A percentile compares a stretch with the other conserved stretches of the same genome.
Evolutionary conservation across 1,140 invertebrate genomes (phyloP).

Genomic region (Hyles euphorbiae): DNA sequence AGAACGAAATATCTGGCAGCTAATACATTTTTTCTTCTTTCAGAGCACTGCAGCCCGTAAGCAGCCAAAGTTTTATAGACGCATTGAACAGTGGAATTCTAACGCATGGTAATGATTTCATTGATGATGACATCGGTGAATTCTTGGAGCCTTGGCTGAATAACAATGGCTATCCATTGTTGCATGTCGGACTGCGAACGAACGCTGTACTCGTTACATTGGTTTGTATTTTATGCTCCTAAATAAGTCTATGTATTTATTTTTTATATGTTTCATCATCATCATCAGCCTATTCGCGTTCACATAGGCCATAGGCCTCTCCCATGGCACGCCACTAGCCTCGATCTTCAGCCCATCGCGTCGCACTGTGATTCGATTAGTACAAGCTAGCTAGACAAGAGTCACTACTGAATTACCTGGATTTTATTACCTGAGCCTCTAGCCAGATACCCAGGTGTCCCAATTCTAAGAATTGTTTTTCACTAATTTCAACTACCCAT

Average conservation of each 20-base stretch:
- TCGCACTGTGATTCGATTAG: no score
- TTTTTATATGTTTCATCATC: background rate
- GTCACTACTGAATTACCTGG: no score
- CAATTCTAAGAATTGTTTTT: no score
- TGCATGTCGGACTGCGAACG: constrained; percentile 49
- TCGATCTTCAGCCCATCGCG: no score
- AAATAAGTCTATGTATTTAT: background rate
- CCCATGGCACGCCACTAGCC: no score
- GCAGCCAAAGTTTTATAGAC: constrained; percentile 40
- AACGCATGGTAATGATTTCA: constrained; percentile 13
- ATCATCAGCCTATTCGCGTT: no score
- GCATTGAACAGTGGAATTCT: constrained; percentile 34
- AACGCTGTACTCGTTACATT: constrained; percentile 45
- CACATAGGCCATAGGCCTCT: no score
- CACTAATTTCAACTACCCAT: no score
- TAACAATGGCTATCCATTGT: constrained; percentile 79
- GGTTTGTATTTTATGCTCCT: constrained; percentile 23
- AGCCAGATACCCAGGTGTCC: no score
- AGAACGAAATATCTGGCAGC: no score
- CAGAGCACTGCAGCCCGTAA: constrained; percentile 41
- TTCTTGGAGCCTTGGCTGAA: constrained; percentile 79
- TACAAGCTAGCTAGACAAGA: no score
- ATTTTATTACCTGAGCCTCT: no score
- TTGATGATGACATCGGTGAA: constrained; percentile 50
- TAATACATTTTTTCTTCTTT: constrained; percentile 3